A percentile compares a stretch with the other conserved stretches of the same genome.
Conservation (phyloP, 1,140 invertebrate species). For the Lepidurus packardi region DNA sequence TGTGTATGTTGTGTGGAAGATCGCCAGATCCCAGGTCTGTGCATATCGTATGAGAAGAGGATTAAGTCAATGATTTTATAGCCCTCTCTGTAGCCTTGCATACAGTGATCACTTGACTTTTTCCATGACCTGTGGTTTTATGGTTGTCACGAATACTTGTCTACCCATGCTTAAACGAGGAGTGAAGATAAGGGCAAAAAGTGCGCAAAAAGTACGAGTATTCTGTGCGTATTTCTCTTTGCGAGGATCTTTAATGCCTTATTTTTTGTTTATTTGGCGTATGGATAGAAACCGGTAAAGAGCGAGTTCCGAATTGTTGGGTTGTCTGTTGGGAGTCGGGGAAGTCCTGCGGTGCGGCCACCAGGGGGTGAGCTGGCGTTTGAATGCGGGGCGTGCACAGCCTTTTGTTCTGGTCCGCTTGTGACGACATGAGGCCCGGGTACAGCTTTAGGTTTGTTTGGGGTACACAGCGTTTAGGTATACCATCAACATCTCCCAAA, state of each 20-base stretch:
- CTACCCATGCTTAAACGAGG: too few relatives aligned
- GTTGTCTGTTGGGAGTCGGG: not conserved
- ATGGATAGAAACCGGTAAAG: not conserved
- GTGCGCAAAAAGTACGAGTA: too few relatives aligned
- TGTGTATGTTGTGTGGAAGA: not conserved
- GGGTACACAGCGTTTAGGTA: conserved; percentile 18
- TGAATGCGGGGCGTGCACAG: conserved; percentile 17
- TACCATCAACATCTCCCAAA: not conserved
- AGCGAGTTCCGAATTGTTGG: not conserved
- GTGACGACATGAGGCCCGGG: not conserved
- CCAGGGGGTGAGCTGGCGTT: not conserved
- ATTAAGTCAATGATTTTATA: conserved; percentile 10
- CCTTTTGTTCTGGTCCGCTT: conserved; percentile 13
- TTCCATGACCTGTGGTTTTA: too few relatives aligned
- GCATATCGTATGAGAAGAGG: not conserved
- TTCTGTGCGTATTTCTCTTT: too few relatives aligned
- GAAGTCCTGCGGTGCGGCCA: not conserved
- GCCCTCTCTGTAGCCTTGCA: not conserved
- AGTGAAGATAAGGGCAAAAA: too few relatives aligned
- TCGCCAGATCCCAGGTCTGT: not conserved
- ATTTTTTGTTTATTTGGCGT: not conserved
- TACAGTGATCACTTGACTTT: not conserved
- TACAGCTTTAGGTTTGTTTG: not conserved
- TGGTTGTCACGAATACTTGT: too few relatives aligned
- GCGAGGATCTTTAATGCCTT: too few relatives aligned